These are phyloP conservation scores for Cactoblastis cactorum DNA, from an alignment of 2,888 invertebrate genomes.

Conservation along the genomic window DNA sequence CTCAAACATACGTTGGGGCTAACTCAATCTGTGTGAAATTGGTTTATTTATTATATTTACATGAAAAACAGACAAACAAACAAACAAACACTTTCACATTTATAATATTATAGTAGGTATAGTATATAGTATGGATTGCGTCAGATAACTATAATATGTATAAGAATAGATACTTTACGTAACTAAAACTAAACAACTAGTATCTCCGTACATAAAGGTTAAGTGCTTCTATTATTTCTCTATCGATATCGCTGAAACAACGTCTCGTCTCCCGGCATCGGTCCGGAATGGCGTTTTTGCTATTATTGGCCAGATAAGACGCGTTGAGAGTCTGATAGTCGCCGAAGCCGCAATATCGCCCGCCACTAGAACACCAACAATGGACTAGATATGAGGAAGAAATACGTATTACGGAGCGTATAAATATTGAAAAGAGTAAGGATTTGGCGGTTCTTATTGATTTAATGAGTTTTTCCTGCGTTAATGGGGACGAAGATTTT, in stretches of 20 bases:
- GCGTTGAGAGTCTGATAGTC: constrained; percentile 19
- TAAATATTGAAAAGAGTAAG: constrained; percentile 3
- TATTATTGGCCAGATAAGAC: constrained; percentile 60
- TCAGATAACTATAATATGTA: no score
- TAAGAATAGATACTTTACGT: no score
- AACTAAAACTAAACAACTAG: no score
- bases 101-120: no score
- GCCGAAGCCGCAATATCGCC: constrained; percentile 12
- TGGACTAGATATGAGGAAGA: constrained; percentile 1
- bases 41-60: no score
- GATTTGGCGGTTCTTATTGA: background rate
- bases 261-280: constrained; percentile 26
- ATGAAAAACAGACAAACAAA: no score
- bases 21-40: no score
- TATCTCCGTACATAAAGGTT: background rate
- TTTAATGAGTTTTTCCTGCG: background rate
- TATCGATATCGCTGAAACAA: constrained; percentile 5
- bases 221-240: background rate
- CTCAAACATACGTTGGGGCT: no score
- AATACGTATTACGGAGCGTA: background rate
- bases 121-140: no score
- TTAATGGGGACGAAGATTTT: no score
- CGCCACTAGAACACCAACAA: constrained; percentile 4
- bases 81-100: no score
- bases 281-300: constrained; percentile 34